Evolutionary conservation across 2,113 vertebrate species (phyloP), one percentile per base, ranked within the genome.

Genomic region (Aptenodytes patagonicus): DNA sequence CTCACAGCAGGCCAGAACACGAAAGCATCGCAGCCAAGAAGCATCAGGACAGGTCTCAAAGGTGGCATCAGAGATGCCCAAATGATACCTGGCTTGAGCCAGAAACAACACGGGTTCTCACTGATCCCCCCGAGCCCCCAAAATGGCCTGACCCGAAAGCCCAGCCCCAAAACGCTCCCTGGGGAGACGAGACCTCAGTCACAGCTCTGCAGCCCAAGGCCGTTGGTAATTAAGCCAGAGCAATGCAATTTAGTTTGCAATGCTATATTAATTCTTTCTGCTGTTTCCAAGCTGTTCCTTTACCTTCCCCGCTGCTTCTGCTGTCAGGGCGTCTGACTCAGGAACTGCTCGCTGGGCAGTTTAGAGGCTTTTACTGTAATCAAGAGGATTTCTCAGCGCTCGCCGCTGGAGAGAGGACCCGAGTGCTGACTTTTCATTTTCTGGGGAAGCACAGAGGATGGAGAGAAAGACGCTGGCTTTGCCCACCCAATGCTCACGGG

Each of bases 251-350:
- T 10, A 26, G 49, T 34, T 73, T 1, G 6, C 87, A 69, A 38
- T 0, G 58, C 71, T 32, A 4, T 7, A 28, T 83, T 86, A 85
- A 87, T 90, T 58, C 88, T 77, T 72, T 90, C 95, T 91, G 94
- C 93, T 81, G 89, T 31, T 87, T 89, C 90, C 96, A 93, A 95
- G 93, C 95, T 93, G 88, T 47, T 94, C 64, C 62, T 94, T 58
- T 57, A 12, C 93, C 83, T 91, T 95, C 76, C 92, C 92, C 1
- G 58, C 84, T 96, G 95, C 73, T 93, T 42, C 75, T 76, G 90
- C 80, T 62, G 64, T 26, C 21, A 0, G 61, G 70, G 42, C 10
- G 38, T 36, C 85, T 93, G 96, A 91, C 81, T 64, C 5, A 0
- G 46, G 85, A 90, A 54, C 82, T 26, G 71, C 90, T 91, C 47